Evolutionary conservation across 2,888 invertebrate genomes (phyloP), one percentile per base, ranked within the genome.

Genomic region (Glaucopsyche alexis): DNA sequence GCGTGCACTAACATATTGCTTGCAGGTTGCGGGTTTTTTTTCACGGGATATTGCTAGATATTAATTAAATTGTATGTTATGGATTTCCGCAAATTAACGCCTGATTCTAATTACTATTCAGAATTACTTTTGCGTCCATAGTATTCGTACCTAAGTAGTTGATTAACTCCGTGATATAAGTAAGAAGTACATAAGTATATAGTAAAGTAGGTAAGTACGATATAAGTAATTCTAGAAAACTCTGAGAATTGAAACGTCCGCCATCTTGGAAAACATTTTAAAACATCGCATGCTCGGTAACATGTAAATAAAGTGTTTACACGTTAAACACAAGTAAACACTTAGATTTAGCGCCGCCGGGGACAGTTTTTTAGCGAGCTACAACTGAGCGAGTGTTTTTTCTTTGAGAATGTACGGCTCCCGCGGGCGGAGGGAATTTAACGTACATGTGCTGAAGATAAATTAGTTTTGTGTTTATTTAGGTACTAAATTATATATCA

Each of bases 271-370:
- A 9, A 60, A 38, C 29, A 60, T 60, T 60, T 60, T 38, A 60
- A 60, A 60, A 14, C 29, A 13, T 11, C 60, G 60, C 29, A 60
- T 9, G 13, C 60, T 50, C 60, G 60, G 60, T 13, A 29, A 38
- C 60, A 13, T 60, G 60, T 60, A 60, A 60, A 29, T 60, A 60
- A 29, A 60, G 60, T 60, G 60, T 60, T 60, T 29, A 60, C 60
- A 60, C 60, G 29, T 13, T 38, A 60, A 60, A 60, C 60, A 60
- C 60, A 60, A 60, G 60, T 60, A 29, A 60, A 60, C 60, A 60
- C 60, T 29, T 60, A 60, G 60, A 60, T 60, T 29, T 29, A 60
- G 29, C 29, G 60, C 60, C 60, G 60, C 13, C 0, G 29, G 60
- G 60, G 60, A 60, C 60, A 14, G 60, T 60, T 60, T 60, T 60